A percentile compares a stretch with the other conserved stretches of the same genome.
phyloP scores from a whole-genome alignment of 2,113 vertebrate species.

The Ranitomeya variabilis region DNA sequence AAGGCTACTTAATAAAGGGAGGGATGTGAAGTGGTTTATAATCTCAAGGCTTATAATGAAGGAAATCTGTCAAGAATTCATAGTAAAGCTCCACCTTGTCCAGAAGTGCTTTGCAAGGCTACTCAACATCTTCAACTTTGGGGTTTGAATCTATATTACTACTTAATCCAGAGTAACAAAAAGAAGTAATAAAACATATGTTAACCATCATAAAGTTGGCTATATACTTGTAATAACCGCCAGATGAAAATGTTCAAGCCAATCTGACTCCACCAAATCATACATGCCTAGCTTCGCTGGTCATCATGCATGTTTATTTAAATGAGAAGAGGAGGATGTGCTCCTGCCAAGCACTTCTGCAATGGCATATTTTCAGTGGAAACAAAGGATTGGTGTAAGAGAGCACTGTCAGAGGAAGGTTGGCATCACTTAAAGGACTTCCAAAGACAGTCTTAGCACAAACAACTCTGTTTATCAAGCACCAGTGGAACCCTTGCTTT shows the following conservation, averaged over 20 bases:
- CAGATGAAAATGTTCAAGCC: not conserved
- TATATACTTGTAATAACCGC: not conserved
- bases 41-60: not conserved
- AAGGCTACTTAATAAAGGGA: conserved; percentile 5
- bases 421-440: too few relatives aligned
- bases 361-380: too few relatives aligned
- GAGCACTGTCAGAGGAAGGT: too few relatives aligned
- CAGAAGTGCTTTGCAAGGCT: not conserved
- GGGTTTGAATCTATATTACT: not conserved
- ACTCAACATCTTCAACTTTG: not conserved
- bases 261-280: not conserved
- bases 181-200: not conserved
- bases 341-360: not conserved
- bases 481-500: too few relatives aligned
- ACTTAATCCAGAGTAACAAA: not conserved
- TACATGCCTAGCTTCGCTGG: not conserved
- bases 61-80: not conserved
- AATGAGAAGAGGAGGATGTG: not conserved
- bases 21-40: not conserved
- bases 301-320: not conserved
- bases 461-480: too few relatives aligned
- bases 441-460: too few relatives aligned
- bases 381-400: not conserved
- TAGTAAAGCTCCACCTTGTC: not conserved
- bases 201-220: not conserved